Evolutionary conservation across 1,140 invertebrate genomes (phyloP).

Genomic region (Helicoverpa armigera): DNA sequence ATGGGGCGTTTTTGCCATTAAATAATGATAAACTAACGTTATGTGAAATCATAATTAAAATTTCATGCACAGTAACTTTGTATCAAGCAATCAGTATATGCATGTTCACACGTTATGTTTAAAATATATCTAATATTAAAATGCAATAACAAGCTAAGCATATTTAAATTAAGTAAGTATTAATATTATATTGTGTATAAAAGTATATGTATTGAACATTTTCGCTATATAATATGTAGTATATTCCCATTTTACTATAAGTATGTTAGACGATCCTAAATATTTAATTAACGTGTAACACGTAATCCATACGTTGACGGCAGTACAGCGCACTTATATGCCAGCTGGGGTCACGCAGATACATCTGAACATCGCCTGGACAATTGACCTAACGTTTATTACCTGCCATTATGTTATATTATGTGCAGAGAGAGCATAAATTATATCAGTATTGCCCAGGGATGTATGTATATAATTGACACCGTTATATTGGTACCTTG

Average conservation of each 20-base stretch:
- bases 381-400: constrained; percentile 22
- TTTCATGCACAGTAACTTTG: constrained; percentile 72
- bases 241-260: constrained; percentile 34
- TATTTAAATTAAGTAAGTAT: constrained; percentile 44
- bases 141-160: constrained; percentile 44
- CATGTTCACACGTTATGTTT: constrained; percentile 76
- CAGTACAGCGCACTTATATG: constrained; percentile 17
- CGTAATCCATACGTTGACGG: constrained; percentile 28
- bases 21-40: constrained; percentile 66
- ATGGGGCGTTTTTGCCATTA: constrained; percentile 69
- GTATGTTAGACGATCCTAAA: constrained; percentile 26
- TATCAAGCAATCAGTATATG: constrained; percentile 68
- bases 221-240: constrained; percentile 44
- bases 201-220: constrained; percentile 47
- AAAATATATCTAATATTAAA: constrained; percentile 51
- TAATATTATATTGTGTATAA: constrained; percentile 46
- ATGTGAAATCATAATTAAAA: constrained; percentile 66
- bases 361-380: constrained; percentile 8
- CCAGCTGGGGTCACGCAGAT: constrained; percentile 30
- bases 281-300: constrained; percentile 36
- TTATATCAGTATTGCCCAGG: neutral
- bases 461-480: constrained; percentile 12
- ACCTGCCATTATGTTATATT: constrained; percentile 19
- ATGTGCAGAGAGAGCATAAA: neutral
- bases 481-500: neutral